Conservation (phyloP, 2,113 vertebrate species). For the Sorex fumeus region DNA sequence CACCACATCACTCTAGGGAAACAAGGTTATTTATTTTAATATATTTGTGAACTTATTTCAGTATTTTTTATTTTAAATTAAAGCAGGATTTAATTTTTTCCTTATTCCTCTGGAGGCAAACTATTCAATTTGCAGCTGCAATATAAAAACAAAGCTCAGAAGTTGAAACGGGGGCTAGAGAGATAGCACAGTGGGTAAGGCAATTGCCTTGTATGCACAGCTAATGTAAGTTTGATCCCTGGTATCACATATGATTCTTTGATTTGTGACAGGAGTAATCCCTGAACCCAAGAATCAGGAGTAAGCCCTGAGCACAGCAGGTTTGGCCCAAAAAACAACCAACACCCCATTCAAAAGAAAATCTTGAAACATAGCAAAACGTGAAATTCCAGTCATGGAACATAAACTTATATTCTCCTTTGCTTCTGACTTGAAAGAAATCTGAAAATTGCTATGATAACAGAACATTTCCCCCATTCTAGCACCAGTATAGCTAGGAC, state of each 20-base stretch:
- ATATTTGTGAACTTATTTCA: constrained; percentile 53
- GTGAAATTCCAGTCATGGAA: constrained; percentile 78
- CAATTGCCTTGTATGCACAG: too few species aligned
- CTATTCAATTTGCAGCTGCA: constrained; percentile 72
- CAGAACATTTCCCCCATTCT: constrained; percentile 63
- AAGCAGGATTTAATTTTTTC: constrained; percentile 58
- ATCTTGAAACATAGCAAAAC: constrained; percentile 56
- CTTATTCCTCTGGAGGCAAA: constrained; percentile 59
- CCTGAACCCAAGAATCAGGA: too few species aligned
- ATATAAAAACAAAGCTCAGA: constrained; percentile 69
- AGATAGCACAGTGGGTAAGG: too few species aligned
- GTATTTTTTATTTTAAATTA: constrained; percentile 37
- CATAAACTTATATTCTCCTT: constrained; percentile 84
- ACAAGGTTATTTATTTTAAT: constrained; percentile 63
- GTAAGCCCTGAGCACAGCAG: too few species aligned
- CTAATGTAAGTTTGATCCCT: too few species aligned
- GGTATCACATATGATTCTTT: too few species aligned
- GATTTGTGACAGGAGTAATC: too few species aligned
- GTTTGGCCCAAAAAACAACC: too few species aligned
- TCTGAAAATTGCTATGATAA: constrained; percentile 83
- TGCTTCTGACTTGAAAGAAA: constrained; percentile 83
- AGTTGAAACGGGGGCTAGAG: not conserved
- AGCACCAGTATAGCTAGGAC: constrained; percentile 32
- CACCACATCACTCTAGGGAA: constrained; percentile 59
- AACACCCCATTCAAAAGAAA: too few species aligned